Evolutionary conservation across 2,888 invertebrate species (phyloP).

Genomic region (Oxytorus armatus): DNA sequence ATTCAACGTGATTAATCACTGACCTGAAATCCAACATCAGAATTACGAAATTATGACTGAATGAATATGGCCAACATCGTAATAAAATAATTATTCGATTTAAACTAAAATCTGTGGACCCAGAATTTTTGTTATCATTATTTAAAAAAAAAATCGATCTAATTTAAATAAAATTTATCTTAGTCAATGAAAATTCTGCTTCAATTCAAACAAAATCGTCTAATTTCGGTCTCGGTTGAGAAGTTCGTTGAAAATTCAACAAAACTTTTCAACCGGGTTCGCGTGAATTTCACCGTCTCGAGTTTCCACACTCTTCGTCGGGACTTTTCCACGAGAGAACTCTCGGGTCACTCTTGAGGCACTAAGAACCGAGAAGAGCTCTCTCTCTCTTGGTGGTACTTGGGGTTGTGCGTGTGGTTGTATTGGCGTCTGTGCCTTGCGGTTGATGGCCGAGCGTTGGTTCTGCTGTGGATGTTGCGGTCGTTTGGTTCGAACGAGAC

Average conservation of each 20-base stretch:
- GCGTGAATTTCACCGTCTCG: conserved; percentile 25
- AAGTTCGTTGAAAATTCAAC: conserved; percentile 36
- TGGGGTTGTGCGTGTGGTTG: neutral
- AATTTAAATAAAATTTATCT: too few relatives aligned
- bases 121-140: too few relatives aligned
- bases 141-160: too few relatives aligned
- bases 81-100: too few relatives aligned
- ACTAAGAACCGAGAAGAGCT: conserved; percentile 31
- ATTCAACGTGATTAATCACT: too few relatives aligned
- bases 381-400: neutral
- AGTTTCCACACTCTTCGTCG: conserved; percentile 13
- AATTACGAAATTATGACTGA: too few relatives aligned
- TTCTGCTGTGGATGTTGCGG: conserved; percentile 32
- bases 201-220: too few relatives aligned
- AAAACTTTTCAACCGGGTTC: conserved; percentile 19
- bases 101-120: too few relatives aligned
- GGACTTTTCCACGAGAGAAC: conserved; percentile 47
- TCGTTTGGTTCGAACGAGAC: conserved; percentile 28
- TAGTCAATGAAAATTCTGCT: too few relatives aligned
- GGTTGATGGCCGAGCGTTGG: conserved; percentile 43
- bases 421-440: conserved; percentile 29
- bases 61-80: too few relatives aligned
- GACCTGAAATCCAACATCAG: too few relatives aligned
- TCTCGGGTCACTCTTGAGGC: conserved; percentile 14
- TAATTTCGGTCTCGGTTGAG: neutral